Evolutionary conservation across 2,797 vertebrate species (phyloP), one percentile per base, ranked within the genome.

Genomic region (Sebastes cheni): DNA sequence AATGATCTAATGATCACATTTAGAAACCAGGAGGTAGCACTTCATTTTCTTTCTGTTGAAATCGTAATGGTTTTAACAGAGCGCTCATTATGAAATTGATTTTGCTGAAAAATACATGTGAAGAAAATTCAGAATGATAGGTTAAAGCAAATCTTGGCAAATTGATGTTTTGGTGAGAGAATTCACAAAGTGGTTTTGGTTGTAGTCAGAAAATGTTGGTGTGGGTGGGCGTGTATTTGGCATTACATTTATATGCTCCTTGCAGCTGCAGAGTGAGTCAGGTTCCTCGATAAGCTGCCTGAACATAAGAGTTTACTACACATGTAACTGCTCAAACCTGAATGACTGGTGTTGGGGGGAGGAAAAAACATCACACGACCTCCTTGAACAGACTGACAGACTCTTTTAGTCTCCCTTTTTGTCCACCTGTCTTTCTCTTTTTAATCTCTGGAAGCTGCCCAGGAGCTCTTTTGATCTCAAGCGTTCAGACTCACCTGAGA

Each of bases 391-490:
- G 78, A 30, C 58, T 74, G 64, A 72, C 75, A 59, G 75, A 66
- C 55, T 82, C 34, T 70, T 72, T 79, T 30, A 34, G 56, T 74
- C 72, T 84, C 62, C 34, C 56, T 75, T 75, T 83, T 86, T 86
- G 81, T 81, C 76, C 73, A 56, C 34, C 77, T 72, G 77, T 86
- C 73, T 79, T n/a, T 66, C 61, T 76, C 54, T 84, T 56, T 85
- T 85, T 90, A 86, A 88, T 88, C 86, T 77, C 67, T 9, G 9
- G 56, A 83, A 88, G 61, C 71, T 82, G 54, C 75, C 74, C 58
- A 25, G 61, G 32, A 82, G 69, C 77, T 78, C 52, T 69, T 87
- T 89, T 86, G 86, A 91, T 85, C 79, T 82, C 8, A 0, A 18
- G 61, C 2, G 6, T 64, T 82, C 30, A 77, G 68, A 36, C 55